These are phyloP conservation scores for Acronicta aceris DNA, from an alignment of 2,888 invertebrate genomes.

Conservation along the genomic window DNA sequence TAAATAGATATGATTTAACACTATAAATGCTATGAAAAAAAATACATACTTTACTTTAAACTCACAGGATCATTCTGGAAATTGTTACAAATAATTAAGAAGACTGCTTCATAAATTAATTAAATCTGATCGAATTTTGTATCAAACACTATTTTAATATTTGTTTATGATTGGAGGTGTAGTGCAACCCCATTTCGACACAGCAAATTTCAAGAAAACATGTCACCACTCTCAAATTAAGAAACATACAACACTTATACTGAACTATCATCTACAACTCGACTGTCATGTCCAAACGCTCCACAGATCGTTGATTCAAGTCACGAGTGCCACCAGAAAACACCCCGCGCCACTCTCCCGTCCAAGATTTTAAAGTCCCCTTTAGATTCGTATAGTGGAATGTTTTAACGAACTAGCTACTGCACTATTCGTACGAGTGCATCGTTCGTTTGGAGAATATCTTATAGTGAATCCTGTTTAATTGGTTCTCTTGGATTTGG, in stretches of 20 bases:
- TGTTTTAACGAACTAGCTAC: slow-evolving; percentile 58
- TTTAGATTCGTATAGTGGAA: slow-evolving; percentile 52
- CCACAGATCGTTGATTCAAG: slow-evolving; percentile 58
- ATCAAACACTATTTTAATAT: too few relatives aligned
- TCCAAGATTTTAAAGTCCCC: slow-evolving; percentile 63
- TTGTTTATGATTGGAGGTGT: too few relatives aligned
- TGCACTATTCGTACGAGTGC: slow-evolving; percentile 7
- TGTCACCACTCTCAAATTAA: too few relatives aligned
- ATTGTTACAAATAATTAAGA: too few relatives aligned
- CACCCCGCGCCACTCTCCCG: slow-evolving; percentile 50
- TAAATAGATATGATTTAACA: too few relatives aligned
- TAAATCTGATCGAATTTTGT: too few relatives aligned
- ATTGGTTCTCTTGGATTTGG: background rate
- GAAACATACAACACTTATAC: background rate
- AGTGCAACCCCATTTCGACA: too few relatives aligned
- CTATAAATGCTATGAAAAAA: too few relatives aligned
- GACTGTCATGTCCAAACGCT: slow-evolving; percentile 34
- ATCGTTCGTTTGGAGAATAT: slow-evolving; percentile 1
- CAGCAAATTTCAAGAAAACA: background rate
- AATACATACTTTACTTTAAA: too few relatives aligned
- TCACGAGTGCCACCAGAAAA: slow-evolving; percentile 68
- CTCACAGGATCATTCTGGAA: too few relatives aligned
- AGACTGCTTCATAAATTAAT: too few relatives aligned
- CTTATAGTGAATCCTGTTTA: background rate
- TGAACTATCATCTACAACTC: slow-evolving; percentile 16